These are phyloP conservation scores for Tragelaphus imberbis DNA, from an alignment of 2,113 vertebrate genomes.

Conservation along the genomic window DNA sequence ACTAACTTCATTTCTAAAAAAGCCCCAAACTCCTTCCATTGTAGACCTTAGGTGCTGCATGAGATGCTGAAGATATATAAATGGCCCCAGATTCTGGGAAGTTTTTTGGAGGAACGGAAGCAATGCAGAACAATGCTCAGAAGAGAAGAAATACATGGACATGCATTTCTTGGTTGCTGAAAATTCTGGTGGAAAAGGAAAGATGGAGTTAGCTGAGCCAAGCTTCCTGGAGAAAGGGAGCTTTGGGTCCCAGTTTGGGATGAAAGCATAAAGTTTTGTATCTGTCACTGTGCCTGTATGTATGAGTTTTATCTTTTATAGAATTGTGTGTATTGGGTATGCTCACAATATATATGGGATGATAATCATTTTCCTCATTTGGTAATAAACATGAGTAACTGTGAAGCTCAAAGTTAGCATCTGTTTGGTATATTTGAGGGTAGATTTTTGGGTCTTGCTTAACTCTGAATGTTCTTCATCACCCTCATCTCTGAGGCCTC, in stretches of 20 bases:
- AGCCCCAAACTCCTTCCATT: not conserved
- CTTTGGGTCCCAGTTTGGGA: not conserved
- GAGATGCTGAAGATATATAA: not conserved
- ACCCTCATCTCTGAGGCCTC: not conserved
- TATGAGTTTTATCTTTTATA: rapidly evolving
- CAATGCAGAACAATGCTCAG: not conserved
- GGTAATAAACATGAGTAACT: not conserved
- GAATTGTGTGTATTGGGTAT: rapidly evolving
- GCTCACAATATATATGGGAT: rapidly evolving
- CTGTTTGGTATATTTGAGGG: not conserved
- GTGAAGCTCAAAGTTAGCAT: not conserved
- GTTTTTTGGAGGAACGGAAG: not conserved
- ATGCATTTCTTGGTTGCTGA: not conserved
- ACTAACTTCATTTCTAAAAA: not conserved
- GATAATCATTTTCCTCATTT: not conserved
- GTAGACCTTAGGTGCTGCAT: not conserved
- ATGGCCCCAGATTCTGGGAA: not conserved
- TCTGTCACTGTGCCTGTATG: not conserved
- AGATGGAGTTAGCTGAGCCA: not conserved
- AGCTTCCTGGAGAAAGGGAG: not conserved
- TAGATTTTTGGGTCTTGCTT: not conserved
- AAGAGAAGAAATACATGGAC: not conserved
- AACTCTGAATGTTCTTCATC: not conserved
- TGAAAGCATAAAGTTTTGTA: rapidly evolving
- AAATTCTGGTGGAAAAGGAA: not conserved